Conservation (phyloP, 2,113 vertebrate species). For the Xiphorhynchus elegans region DNA sequence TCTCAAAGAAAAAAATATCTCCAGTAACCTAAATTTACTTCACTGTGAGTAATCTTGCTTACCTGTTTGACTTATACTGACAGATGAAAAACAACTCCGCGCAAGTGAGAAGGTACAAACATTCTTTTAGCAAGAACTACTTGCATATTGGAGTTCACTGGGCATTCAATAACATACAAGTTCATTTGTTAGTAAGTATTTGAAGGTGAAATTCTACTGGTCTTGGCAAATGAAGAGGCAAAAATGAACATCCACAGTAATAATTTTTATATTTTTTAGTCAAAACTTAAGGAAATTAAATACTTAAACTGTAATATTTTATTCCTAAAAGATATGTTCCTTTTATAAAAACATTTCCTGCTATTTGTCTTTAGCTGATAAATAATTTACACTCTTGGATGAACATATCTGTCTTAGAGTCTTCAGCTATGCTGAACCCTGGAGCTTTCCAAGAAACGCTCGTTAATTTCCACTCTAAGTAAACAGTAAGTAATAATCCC, state of each 20-base stretch:
- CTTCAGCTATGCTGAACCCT: slow-evolving; percentile 44
- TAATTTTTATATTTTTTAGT: not conserved
- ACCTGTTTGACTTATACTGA: not conserved
- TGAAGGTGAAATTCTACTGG: not conserved
- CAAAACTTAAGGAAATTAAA: not conserved
- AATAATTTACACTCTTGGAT: slow-evolving; percentile 49
- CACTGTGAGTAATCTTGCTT: not conserved
- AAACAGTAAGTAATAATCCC: slow-evolving; percentile 56
- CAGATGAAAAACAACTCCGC: not conserved
- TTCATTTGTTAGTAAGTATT: not conserved
- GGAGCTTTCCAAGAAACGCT: slow-evolving; percentile 51
- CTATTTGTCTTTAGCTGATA: slow-evolving; percentile 42
- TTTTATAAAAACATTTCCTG: slow-evolving; percentile 40
- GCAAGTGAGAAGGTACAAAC: not conserved
- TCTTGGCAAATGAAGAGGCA: not conserved
- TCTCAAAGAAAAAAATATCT: not conserved
- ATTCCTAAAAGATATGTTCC: not conserved
- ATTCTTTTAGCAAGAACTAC: not conserved
- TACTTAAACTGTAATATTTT: not conserved
- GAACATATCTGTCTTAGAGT: slow-evolving; percentile 33
- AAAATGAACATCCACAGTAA: not conserved
- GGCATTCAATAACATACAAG: not conserved
- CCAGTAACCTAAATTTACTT: not conserved
- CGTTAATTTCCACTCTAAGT: slow-evolving; percentile 53
- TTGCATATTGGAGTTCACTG: not conserved